Conservation (phyloP, 92 coral and sea anemone genomes). For the Siderastrea radians region DNA sequence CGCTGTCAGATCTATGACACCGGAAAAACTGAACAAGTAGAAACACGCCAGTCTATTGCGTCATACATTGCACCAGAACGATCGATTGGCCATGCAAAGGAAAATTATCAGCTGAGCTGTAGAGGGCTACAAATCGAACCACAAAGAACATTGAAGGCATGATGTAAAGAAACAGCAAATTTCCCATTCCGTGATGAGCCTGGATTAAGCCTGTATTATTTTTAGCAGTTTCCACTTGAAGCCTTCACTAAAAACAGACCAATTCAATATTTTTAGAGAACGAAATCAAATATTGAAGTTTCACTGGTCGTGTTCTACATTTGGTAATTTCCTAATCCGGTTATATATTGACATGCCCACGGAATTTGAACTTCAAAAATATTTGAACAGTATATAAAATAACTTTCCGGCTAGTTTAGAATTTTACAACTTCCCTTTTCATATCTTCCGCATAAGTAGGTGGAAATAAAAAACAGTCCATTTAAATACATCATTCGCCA, state of each 20-base stretch:
- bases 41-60: too few species aligned
- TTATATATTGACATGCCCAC: slow-evolving; percentile 1
- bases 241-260: not conserved
- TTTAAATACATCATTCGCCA: too few species aligned
- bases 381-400: not conserved
- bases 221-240: not conserved
- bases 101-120: too few species aligned
- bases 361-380: not conserved
- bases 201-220: not conserved
- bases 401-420: not conserved
- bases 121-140: too few species aligned
- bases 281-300: slow-evolving; percentile 24
- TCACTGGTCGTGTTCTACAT: not conserved
- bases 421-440: not conserved
- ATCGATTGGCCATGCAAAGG: too few species aligned
- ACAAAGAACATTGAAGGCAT: too few species aligned
- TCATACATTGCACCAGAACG: too few species aligned
- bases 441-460: too few species aligned
- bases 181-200: not conserved
- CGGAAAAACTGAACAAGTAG: too few species aligned
- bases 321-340: slow-evolving; percentile 8
- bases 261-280: slow-evolving; percentile 2
- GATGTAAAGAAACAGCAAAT: too few species aligned
- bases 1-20: too few species aligned
- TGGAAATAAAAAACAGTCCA: too few species aligned